Conservation (phyloP, 2,113 vertebrate genomes). For the Eurypyga helias region DNA sequence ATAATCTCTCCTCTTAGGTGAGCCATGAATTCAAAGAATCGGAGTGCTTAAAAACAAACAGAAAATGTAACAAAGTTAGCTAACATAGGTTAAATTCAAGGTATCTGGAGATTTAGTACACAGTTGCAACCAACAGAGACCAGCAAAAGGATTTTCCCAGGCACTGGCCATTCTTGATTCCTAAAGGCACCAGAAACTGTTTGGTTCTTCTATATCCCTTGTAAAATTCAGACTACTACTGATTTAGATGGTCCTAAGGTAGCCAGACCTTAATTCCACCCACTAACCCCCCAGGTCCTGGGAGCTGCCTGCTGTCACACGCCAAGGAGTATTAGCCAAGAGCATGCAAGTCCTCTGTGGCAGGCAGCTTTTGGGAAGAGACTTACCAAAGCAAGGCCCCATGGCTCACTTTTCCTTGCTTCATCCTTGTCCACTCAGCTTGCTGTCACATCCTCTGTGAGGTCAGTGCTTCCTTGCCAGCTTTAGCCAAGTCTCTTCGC, state of each 20-base stretch:
- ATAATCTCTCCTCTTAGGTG: background rate
- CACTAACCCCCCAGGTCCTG: background rate
- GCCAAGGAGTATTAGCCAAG: background rate
- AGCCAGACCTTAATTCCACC: background rate
- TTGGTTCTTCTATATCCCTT: background rate
- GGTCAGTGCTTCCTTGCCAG: background rate
- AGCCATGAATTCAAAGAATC: background rate
- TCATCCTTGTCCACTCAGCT: background rate
- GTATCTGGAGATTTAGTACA: background rate
- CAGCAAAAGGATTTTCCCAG: background rate
- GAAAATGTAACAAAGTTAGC: background rate
- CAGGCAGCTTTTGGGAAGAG: background rate
- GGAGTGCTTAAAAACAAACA: background rate
- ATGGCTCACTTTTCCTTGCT: background rate
- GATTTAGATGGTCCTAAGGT: background rate
- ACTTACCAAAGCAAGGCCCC: background rate
- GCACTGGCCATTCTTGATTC: background rate
- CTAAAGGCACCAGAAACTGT: background rate
- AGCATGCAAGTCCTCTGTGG: background rate
- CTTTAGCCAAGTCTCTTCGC: background rate
- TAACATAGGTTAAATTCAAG: background rate
- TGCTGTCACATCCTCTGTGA: background rate
- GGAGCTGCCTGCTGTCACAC: background rate
- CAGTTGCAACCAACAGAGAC: background rate
- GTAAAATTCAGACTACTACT: background rate